These are phyloP conservation scores for Andrena cerasifolii DNA, from an alignment of 1,140 invertebrate genomes.

Conservation along the genomic window DNA sequence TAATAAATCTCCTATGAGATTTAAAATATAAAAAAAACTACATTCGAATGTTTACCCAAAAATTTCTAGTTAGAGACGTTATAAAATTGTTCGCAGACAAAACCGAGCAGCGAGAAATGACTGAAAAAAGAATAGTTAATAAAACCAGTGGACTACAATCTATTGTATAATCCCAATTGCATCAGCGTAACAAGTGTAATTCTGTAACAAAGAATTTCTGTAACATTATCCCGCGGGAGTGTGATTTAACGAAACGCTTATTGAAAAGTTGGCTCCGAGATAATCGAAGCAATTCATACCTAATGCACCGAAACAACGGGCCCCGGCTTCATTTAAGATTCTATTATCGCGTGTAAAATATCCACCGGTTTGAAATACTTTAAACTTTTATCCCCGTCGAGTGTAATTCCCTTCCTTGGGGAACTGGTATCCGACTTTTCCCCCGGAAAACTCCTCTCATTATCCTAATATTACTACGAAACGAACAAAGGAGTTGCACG, in stretches of 20 bases:
- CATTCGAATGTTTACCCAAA: no score
- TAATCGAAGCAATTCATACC: constrained; percentile 29
- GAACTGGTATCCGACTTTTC: constrained; percentile 17
- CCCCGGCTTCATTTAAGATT: constrained; percentile 32
- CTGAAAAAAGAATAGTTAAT: no score
- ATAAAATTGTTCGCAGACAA: no score
- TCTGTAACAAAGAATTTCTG: not conserved
- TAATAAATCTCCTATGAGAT: no score
- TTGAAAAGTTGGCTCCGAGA: not conserved
- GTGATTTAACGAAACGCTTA: not conserved
- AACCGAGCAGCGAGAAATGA: no score
- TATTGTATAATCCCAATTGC: no score
- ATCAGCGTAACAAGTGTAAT: no score
- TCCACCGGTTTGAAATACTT: constrained; percentile 36
- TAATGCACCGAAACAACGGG: constrained; percentile 22
- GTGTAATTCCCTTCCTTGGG: constrained; percentile 38
- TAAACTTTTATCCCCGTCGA: constrained; percentile 41
- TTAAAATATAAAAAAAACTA: no score
- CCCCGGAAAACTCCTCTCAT: constrained; percentile 43
- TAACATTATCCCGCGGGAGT: no score
- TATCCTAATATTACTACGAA: constrained; percentile 48
- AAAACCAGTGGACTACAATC: no score
- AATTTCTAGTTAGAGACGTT: no score
- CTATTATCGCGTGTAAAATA: constrained; percentile 53
- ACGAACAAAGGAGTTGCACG: constrained; percentile 33